Conservation (phyloP, 1,140 invertebrate genomes). For the Bacillus rossius region DNA sequence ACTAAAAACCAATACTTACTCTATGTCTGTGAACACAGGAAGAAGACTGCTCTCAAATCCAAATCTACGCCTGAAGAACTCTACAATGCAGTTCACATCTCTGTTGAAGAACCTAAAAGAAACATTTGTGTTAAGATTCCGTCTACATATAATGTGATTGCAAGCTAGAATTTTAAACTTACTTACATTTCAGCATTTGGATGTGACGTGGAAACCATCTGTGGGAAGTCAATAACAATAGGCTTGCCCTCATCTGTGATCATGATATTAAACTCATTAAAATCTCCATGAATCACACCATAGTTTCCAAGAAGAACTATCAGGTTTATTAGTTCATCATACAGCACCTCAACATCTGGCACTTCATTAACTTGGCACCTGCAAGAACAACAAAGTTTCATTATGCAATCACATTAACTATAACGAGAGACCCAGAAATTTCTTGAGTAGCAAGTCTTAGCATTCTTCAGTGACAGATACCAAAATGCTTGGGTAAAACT, state of each 20-base stretch:
- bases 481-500: too few relatives aligned
- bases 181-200: constrained; percentile 83
- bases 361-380: constrained; percentile 81
- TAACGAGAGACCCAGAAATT: too few relatives aligned
- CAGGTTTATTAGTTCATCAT: constrained; percentile 94
- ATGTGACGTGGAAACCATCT: constrained; percentile 96
- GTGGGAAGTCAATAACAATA: constrained; percentile 96
- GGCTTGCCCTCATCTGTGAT: constrained; percentile 74
- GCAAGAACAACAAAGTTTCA: constrained; percentile 19
- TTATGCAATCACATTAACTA: too few relatives aligned
- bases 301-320: constrained; percentile 86
- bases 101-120: constrained; percentile 80
- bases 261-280: constrained; percentile 99
- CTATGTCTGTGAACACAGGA: constrained; percentile 80
- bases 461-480: too few relatives aligned
- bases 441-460: too few relatives aligned
- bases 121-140: constrained; percentile 6
- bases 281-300: constrained; percentile 98
- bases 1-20: constrained; percentile 45
- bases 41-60: constrained; percentile 84
- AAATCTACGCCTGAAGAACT: constrained; percentile 91
- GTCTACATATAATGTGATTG: background rate
- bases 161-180: too few relatives aligned
- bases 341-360: constrained; percentile 70
- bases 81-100: constrained; percentile 89